Percentiles rank a stretch among this genome's conserved stretches.
phyloP scores from a whole-genome alignment of 2,888 invertebrate species.

The Chalcis sispes region DNA sequence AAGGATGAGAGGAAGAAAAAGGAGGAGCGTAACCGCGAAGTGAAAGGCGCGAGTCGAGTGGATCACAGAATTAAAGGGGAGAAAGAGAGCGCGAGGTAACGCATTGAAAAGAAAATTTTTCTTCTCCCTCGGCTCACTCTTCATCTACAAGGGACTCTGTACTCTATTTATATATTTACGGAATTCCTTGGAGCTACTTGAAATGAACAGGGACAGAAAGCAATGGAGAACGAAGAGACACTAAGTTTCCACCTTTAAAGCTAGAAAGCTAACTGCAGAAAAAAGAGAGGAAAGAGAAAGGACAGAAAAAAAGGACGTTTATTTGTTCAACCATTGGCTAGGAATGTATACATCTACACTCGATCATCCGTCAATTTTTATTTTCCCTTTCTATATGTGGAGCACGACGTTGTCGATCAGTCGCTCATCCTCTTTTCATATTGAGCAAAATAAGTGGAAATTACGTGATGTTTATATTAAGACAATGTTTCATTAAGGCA shows the following conservation, averaged over 20 bases:
- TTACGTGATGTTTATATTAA: too few relatives aligned
- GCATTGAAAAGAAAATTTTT: too few relatives aligned
- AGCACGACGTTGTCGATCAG: too few relatives aligned
- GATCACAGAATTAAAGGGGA: constrained; percentile 24
- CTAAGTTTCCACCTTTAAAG: neutral
- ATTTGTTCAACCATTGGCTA: constrained; percentile 13
- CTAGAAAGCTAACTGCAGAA: too few relatives aligned
- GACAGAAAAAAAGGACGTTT: neutral
- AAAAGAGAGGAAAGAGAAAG: too few relatives aligned
- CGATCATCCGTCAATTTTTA: constrained; percentile 5
- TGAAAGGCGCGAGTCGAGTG: constrained; percentile 1
- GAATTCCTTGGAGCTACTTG: too few relatives aligned
- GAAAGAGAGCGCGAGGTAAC: neutral
- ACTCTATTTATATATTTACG: too few relatives aligned
- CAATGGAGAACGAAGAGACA: neutral
- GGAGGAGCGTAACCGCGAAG: neutral
- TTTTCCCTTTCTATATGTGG: neutral
- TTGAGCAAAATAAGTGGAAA: too few relatives aligned
- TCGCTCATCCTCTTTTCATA: too few relatives aligned
- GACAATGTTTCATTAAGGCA: too few relatives aligned
- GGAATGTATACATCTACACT: neutral
- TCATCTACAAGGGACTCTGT: constrained; percentile 13
- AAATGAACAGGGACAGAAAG: neutral
- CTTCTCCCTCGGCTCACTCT: constrained; percentile 14
- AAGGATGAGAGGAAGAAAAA: too few relatives aligned